Evolutionary conservation across 2,797 vertebrate genomes (phyloP).

Genomic region (Chromobotia macracanthus): DNA sequence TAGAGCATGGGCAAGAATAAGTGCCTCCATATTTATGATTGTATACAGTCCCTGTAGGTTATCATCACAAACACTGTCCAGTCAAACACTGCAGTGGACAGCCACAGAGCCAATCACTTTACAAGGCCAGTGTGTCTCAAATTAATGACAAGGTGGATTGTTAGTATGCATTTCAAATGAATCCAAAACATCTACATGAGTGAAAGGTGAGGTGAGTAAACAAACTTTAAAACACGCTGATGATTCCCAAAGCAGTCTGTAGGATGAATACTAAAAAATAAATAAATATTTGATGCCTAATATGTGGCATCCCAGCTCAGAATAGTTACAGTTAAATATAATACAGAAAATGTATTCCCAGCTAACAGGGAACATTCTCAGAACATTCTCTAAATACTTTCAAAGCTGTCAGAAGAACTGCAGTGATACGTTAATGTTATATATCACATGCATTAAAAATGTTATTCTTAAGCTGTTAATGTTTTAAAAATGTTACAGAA

Average conservation of each 20-base stretch:
- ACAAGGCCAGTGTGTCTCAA: background rate
- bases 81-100: background rate
- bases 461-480: no score
- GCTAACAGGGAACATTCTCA: no score
- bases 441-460: no score
- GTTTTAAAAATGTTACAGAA: no score
- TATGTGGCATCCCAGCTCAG: background rate
- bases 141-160: background rate
- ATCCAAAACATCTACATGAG: no score
- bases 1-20: slow-evolving; percentile 13
- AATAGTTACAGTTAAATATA: background rate
- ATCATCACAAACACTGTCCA: no score
- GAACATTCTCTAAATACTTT: no score
- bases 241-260: background rate
- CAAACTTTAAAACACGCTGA: background rate
- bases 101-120: background rate
- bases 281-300: background rate
- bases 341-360: no score
- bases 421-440: no score
- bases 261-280: background rate
- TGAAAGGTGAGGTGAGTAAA: background rate
- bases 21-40: slow-evolving; percentile 17
- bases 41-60: background rate
- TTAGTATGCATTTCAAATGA: background rate
- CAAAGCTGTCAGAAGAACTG: no score